Conservation (phyloP, 2,797 vertebrate species). For the Mormyrops attenuatus region DNA sequence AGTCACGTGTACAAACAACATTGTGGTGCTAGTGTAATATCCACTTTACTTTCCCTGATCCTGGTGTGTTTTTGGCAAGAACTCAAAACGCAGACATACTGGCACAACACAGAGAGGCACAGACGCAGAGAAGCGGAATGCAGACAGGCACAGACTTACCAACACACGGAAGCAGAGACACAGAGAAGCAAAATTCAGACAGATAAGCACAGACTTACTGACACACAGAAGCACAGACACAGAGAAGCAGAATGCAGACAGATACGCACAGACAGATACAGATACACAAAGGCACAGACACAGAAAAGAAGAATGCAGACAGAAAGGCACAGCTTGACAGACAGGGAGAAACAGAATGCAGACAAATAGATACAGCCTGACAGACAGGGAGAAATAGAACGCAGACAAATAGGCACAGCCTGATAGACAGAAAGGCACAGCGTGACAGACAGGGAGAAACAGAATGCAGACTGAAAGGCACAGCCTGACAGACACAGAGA, state of each 20-base stretch:
- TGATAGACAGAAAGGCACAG: not conserved
- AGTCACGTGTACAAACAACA: not conserved
- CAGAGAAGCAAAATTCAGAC: not conserved
- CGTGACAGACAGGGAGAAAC: not conserved
- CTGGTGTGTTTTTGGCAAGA: not conserved
- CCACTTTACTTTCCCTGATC: not conserved
- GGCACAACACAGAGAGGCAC: not conserved
- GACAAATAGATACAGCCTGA: not conserved
- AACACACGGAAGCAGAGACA: not conserved
- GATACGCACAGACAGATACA: not conserved
- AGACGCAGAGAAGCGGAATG: not conserved
- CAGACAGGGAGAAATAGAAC: not conserved
- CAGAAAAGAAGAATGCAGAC: not conserved
- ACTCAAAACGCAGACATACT: too few relatives aligned
- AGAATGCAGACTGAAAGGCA: not conserved
- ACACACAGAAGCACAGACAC: not conserved
- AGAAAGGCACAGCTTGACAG: not conserved
- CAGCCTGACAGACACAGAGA: not conserved
- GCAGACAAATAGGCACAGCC: not conserved
- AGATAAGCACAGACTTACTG: not conserved
- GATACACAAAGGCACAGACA: not conserved
- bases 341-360: not conserved
- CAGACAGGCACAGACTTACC: constrained; percentile 11
- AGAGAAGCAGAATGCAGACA: not conserved
- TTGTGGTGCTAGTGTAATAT: not conserved